Evolutionary conservation across 2,888 invertebrate genomes (phyloP).

Genomic region (Drosophila borborema): DNA sequence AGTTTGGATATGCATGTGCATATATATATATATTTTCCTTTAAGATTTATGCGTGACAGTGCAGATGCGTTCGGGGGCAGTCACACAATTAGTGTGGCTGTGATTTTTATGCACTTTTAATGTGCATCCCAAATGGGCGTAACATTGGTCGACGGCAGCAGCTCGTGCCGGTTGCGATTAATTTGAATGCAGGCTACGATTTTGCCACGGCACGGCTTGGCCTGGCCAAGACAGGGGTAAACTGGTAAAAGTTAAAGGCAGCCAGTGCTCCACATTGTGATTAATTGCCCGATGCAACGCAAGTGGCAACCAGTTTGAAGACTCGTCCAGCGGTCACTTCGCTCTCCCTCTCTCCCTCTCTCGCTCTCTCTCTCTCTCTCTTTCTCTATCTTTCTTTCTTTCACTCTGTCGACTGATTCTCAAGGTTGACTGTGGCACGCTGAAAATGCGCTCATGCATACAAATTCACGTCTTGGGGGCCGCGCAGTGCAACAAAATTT

Average conservation of each 20-base stretch:
- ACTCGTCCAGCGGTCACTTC: conserved; percentile 32
- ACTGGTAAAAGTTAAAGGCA: conserved; percentile 31
- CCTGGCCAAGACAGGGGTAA: neutral
- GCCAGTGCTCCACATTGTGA: conserved; percentile 66
- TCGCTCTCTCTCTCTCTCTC: conserved; percentile 3
- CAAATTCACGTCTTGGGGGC: conserved; percentile 37
- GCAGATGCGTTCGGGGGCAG: conserved; percentile 25
- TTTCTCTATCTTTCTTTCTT: neutral
- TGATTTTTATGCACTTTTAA: conserved; percentile 63
- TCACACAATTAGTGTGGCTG: conserved; percentile 57
- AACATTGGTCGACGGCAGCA: conserved; percentile 14
- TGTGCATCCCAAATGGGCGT: conserved; percentile 36
- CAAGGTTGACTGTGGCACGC: conserved; percentile 61
- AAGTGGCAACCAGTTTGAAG: conserved; percentile 73
- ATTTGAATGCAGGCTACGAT: conserved; percentile 51
- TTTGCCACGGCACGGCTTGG: neutral
- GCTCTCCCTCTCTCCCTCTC: conserved; percentile 7
- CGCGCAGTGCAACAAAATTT: conserved; percentile 42
- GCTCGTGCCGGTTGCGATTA: conserved; percentile 60
- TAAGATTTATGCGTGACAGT: conserved; percentile 25
- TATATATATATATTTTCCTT: neutral
- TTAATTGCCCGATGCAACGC: conserved; percentile 68
- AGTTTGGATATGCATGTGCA: neutral
- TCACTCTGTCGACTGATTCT: conserved; percentile 42
- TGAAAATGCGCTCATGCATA: conserved; percentile 71